Evolutionary conservation across 2,113 vertebrate species (phyloP), one percentile per base, ranked within the genome.

Genomic region (Mobula hypostoma): DNA sequence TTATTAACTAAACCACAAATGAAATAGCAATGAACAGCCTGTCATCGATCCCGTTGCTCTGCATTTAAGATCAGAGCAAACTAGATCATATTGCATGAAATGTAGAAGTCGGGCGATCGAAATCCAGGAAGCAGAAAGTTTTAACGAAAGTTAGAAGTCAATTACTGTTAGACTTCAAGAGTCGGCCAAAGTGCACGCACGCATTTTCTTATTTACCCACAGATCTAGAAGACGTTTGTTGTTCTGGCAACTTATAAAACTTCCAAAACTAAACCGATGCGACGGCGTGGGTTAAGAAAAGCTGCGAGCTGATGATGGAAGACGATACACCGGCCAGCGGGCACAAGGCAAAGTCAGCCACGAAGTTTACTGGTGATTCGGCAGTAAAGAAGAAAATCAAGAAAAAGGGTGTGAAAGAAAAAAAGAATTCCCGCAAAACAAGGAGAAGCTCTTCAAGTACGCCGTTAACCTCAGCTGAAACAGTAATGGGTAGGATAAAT

Each of bases 361-460:
- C 66, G 24, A 92, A 48, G 40, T 27, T 77, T 2, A 79, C 48
- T 7, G 94, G 14, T 7, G 77, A 14, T 63, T 94, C 82, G 40
- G 95, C 95, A 7, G 56, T n/a, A n/a, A 63, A 88, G 63, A 95
- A 94, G 95, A 95, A 95, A 94, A 96, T 94, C 66, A 95, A 91
- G 61, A 95, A 94, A 83, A 95, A 94, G 95, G 95, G 94, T 21
- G 96, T 94, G 32, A 94, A 80, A 48, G 95, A 94, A 76, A 94
- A 95, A 94, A 95, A 95, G 94, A 96, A 91, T 15, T 82, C 70
- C 63, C 24, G 85, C 0, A 95, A 95, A 94, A 96, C 95, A 15
- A 94, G 94, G 66, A 95, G 94, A 5, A 95, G 95, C 94, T 72
- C 90, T 36, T 61, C 68, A 24, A 79, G 83, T 32, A 94, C 94